phyloP scores from a whole-genome alignment of 1,140 invertebrate species.

The Battus philenor region DNA sequence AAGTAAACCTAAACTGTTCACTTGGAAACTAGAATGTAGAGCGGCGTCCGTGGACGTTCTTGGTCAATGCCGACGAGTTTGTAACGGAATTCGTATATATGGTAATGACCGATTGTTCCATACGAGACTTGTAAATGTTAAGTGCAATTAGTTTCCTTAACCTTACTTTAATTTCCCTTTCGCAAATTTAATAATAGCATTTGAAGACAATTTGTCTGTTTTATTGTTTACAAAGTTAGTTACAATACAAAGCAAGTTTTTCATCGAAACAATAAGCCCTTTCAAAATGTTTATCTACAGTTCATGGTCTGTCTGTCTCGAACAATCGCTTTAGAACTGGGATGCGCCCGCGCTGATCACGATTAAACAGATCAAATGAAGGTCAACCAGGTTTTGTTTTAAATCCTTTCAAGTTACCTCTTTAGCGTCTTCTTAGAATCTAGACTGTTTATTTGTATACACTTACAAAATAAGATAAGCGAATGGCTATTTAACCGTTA shows the following conservation, averaged over 20 bases:
- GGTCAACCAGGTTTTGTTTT: slow-evolving; percentile 17
- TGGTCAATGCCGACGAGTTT: slow-evolving; percentile 41
- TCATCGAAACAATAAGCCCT: slow-evolving; percentile 15
- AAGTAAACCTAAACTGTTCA: slow-evolving; percentile 26
- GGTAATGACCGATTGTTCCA: slow-evolving; percentile 41
- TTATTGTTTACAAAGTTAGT: too few species aligned
- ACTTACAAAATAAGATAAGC: slow-evolving; percentile 35
- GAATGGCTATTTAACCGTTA: slow-evolving; percentile 55
- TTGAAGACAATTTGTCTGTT: too few species aligned
- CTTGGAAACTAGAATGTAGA: slow-evolving; percentile 20
- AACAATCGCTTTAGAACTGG: slow-evolving; percentile 29
- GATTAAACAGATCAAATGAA: slow-evolving; percentile 21
- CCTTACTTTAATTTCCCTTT: too few species aligned
- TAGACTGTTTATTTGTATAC: background rate
- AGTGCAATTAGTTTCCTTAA: too few species aligned
- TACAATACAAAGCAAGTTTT: too few species aligned
- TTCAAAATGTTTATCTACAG: slow-evolving; percentile 25
- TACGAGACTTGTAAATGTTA: too few species aligned
- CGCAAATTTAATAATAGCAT: too few species aligned
- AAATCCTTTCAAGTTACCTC: slow-evolving; percentile 9
- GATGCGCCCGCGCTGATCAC: slow-evolving; percentile 31
- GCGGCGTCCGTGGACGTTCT: slow-evolving; percentile 25
- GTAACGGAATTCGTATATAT: slow-evolving; percentile 36
- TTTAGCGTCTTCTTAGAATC: slow-evolving; percentile 3
- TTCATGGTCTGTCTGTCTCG: slow-evolving; percentile 28